A percentile compares a stretch with the other conserved stretches of the same genome.
Conservation (phyloP, 2,797 vertebrate genomes). For the Chelon labrosus region DNA sequence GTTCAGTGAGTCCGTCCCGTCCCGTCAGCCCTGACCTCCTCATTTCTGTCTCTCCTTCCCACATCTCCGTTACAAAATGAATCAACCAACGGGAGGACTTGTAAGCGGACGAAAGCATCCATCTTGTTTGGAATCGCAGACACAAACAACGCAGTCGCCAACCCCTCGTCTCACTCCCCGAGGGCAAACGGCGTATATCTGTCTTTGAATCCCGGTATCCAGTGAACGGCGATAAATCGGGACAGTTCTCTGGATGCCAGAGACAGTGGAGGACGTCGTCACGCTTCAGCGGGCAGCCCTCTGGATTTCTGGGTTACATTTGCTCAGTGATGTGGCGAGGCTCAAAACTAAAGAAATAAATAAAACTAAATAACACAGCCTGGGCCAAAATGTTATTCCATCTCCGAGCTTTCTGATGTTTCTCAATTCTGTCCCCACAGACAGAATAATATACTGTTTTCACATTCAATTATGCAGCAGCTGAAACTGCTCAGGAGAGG, state of each 20-base stretch:
- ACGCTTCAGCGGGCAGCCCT: slow-evolving; percentile 42
- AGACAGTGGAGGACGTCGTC: slow-evolving; percentile 41
- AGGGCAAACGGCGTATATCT: slow-evolving; percentile 6
- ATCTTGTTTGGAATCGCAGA: slow-evolving; percentile 29
- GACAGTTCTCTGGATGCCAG: slow-evolving; percentile 17
- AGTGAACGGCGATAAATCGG: slow-evolving; percentile 45
- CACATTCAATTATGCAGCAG: slow-evolving; percentile 67
- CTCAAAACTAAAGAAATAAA: neutral
- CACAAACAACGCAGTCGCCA: slow-evolving; percentile 40
- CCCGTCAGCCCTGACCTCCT: neutral
- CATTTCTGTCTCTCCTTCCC: neutral
- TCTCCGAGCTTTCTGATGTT: slow-evolving; percentile 49
- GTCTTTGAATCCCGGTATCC: slow-evolving; percentile 18
- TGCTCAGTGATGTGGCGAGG: slow-evolving; percentile 55
- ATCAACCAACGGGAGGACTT: slow-evolving; percentile 4
- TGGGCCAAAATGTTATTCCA: slow-evolving; percentile 45
- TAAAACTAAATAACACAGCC: slow-evolving; percentile 3
- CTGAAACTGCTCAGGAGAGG: slow-evolving; percentile 42
- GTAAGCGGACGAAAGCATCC: neutral
- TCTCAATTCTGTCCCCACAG: slow-evolving; percentile 45
- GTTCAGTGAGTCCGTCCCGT: slow-evolving; percentile 9
- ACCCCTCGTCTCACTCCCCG: slow-evolving; percentile 6
- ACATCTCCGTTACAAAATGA: slow-evolving; percentile 17
- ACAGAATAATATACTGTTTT: slow-evolving; percentile 59
- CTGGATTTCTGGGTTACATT: slow-evolving; percentile 56